Percentiles rank a stretch among this genome's conserved stretches.
Conservation (phyloP, 2,888 invertebrate genomes). For the Reticulitermes lucifugus region DNA sequence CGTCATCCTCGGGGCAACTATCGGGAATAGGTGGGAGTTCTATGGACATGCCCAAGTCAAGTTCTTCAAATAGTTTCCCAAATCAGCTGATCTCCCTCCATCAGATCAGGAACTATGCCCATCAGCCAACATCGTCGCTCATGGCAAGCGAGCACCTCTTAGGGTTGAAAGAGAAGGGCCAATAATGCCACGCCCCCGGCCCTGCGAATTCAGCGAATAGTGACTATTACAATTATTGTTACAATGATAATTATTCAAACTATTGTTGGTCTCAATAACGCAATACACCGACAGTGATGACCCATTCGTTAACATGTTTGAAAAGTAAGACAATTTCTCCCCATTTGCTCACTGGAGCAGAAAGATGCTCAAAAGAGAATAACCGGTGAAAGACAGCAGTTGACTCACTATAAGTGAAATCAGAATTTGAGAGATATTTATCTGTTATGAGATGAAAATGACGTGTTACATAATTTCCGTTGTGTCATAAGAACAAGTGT, state of each 20-base stretch:
- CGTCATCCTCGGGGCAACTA: conserved; percentile 59
- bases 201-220: conserved; percentile 29
- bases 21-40: conserved; percentile 63
- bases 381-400: background rate
- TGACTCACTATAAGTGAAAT: background rate
- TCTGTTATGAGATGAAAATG: conserved; percentile 20
- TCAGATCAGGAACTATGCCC: conserved; percentile 96
- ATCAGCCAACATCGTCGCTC: conserved; percentile 81
- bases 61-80: conserved; percentile 77
- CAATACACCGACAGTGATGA: background rate
- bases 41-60: conserved; percentile 69
- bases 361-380: background rate
- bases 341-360: background rate
- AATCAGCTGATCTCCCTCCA: conserved; percentile 95
- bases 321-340: too few relatives aligned
- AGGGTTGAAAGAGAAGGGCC: conserved; percentile 53
- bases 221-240: conserved; percentile 50
- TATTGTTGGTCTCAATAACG: conserved; percentile 52
- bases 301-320: too few relatives aligned
- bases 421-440: conserved; percentile 17
- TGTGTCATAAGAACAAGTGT: conserved; percentile 27
- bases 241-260: conserved; percentile 49
- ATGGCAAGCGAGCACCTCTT: conserved; percentile 76
- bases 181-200: conserved; percentile 53
- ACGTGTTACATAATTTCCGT: conserved; percentile 23